phyloP scores from a whole-genome alignment of 2,888 invertebrate species.

The Prostheceraeus crozeri region DNA sequence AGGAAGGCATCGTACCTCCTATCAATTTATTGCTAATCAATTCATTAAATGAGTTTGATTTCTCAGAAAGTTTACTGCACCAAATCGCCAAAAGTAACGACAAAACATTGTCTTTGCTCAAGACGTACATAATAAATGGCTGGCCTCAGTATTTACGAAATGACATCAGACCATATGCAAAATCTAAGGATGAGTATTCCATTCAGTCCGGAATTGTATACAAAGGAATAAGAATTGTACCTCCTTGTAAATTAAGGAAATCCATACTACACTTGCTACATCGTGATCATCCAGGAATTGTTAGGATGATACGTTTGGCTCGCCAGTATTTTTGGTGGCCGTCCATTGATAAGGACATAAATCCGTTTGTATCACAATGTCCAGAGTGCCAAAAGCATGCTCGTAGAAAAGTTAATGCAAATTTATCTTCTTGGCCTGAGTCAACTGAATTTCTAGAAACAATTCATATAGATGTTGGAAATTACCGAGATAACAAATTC shows the following conservation, averaged over 20 bases:
- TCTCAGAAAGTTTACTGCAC: constrained; percentile 21
- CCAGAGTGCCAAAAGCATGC: constrained; percentile 31
- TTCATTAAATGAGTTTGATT: constrained; percentile 1
- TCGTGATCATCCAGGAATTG: constrained; percentile 31
- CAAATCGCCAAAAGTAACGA: constrained; percentile 9
- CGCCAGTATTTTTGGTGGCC: constrained; percentile 34
- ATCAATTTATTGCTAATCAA: constrained; percentile 26
- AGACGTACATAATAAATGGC: constrained; percentile 2
- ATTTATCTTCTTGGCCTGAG: constrained; percentile 28
- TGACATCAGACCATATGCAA: neutral
- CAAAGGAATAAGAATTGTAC: constrained; percentile 10
- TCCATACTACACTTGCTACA: constrained; percentile 23
- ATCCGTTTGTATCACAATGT: too few relatives aligned
- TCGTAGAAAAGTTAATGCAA: constrained; percentile 6
- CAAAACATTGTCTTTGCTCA: neutral
- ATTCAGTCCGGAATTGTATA: constrained; percentile 15
- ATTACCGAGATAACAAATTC: too few relatives aligned
- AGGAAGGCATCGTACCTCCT: neutral
- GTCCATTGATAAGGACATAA: constrained; percentile 22
- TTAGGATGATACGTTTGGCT: constrained; percentile 30
- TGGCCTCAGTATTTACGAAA: constrained; percentile 15
- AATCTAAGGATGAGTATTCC: constrained; percentile 19
- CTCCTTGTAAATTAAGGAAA: neutral
- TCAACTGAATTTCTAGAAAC: constrained; percentile 21
- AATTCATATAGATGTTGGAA: constrained; percentile 21